Conservation (phyloP, 2,113 vertebrate genomes). For the Okapia johnstoni region DNA sequence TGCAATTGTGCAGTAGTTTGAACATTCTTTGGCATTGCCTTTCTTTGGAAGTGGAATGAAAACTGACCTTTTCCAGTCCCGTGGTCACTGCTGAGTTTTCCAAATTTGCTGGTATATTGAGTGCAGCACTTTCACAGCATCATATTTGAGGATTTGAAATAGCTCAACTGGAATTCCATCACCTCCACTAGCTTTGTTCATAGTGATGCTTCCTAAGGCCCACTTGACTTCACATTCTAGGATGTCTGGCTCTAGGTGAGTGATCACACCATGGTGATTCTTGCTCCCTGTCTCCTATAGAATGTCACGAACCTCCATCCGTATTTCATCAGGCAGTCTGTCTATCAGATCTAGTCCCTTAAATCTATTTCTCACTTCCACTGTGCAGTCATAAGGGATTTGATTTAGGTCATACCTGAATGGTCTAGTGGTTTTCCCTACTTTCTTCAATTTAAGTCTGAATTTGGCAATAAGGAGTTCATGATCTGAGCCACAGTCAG, state of each 20-base stretch:
- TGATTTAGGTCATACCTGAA: not conserved
- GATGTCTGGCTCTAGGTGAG: not conserved
- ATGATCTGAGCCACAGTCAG: not conserved
- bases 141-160: fast-evolving
- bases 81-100: not conserved
- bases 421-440: not conserved
- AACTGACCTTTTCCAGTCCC: not conserved
- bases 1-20: not conserved
- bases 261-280: not conserved
- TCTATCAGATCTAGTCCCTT: not conserved
- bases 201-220: not conserved
- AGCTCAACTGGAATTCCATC: not conserved
- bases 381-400: not conserved
- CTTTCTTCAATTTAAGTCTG: not conserved
- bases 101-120: not conserved
- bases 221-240: not conserved
- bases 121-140: not conserved
- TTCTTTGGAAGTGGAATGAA: not conserved
- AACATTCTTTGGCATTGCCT: not conserved
- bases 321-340: not conserved
- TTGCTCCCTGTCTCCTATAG: not conserved
- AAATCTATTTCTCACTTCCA: not conserved
- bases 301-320: not conserved
- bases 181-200: not conserved
- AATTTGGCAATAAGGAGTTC: not conserved